These are phyloP conservation scores for Mizuhopecten yessoensis DNA, from an alignment of 1,140 invertebrate genomes.

Conservation along the genomic window DNA sequence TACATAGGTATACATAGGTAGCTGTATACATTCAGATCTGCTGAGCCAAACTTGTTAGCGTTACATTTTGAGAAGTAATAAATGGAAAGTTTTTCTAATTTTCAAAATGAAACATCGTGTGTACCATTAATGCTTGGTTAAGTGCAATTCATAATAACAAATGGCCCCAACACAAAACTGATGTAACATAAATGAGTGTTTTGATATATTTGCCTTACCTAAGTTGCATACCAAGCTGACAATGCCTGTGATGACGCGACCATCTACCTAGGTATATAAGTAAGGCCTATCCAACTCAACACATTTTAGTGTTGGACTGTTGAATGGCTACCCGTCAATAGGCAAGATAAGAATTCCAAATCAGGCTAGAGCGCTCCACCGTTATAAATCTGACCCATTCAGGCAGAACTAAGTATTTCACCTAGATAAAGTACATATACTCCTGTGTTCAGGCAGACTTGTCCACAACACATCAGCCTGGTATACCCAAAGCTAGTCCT, in stretches of 20 bases:
- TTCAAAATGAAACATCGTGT: neutral
- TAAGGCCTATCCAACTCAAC: neutral
- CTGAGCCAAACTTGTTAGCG: too few species aligned
- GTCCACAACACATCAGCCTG: too few species aligned
- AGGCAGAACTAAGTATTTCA: conserved; percentile 19
- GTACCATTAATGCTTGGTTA: neutral
- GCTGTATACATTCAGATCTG: neutral
- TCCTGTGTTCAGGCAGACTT: neutral
- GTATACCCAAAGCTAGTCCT: too few species aligned
- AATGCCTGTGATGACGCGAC: neutral
- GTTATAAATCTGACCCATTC: conserved; percentile 27
- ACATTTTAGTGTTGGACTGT: conserved; percentile 6
- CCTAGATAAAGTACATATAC: neutral
- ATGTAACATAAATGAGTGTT: neutral
- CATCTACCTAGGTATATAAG: conserved; percentile 18
- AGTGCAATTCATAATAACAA: neutral
- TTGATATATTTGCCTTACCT: neutral
- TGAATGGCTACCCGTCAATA: conserved; percentile 24
- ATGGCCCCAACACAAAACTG: neutral
- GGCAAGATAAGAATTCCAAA: neutral
- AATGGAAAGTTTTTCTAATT: neutral
- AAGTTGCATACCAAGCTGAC: neutral
- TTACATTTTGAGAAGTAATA: too few species aligned
- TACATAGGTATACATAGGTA: neutral
- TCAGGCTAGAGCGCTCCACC: neutral